Conservation (phyloP, 2,113 vertebrate genomes). For the Istiophorus platypterus region DNA sequence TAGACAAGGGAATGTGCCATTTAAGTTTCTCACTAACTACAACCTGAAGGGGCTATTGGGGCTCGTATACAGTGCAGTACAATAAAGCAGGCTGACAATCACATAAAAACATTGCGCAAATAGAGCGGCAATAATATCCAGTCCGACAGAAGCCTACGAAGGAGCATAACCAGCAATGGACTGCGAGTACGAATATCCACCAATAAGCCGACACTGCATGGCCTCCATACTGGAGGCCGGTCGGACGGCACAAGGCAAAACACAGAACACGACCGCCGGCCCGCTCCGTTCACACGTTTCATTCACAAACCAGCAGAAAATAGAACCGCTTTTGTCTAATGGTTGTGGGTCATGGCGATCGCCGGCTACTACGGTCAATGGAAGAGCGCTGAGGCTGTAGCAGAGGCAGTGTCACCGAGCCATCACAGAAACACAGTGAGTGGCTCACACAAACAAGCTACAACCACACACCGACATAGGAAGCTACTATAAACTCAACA, state of each 20-base stretch:
- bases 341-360: constrained; percentile 62
- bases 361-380: constrained; percentile 45
- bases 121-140: constrained; percentile 12
- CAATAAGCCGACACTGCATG: constrained; percentile 70
- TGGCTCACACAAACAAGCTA: constrained; percentile 73
- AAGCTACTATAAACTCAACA: constrained; percentile 72
- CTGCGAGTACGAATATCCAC: constrained; percentile 22
- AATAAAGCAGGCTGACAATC: constrained; percentile 3
- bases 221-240: constrained; percentile 77
- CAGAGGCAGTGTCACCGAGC: constrained; percentile 76
- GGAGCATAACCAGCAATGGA: constrained; percentile 20
- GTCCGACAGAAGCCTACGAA: constrained; percentile 33
- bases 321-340: constrained; percentile 53
- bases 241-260: constrained; percentile 64
- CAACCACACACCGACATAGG: constrained; percentile 70
- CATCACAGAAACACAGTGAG: constrained; percentile 67
- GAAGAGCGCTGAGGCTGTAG: constrained; percentile 54
- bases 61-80: neutral
- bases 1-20: constrained; percentile 17
- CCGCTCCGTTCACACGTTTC: constrained; percentile 34
- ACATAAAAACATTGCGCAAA: constrained; percentile 11
- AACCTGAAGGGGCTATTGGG: neutral
- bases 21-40: neutral
- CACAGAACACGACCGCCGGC: constrained; percentile 39
- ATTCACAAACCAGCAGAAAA: constrained; percentile 62